Evolutionary conservation across 2,113 vertebrate species (phyloP), one percentile per base, ranked within the genome.

Genomic region (Osmerus eperlanus): DNA sequence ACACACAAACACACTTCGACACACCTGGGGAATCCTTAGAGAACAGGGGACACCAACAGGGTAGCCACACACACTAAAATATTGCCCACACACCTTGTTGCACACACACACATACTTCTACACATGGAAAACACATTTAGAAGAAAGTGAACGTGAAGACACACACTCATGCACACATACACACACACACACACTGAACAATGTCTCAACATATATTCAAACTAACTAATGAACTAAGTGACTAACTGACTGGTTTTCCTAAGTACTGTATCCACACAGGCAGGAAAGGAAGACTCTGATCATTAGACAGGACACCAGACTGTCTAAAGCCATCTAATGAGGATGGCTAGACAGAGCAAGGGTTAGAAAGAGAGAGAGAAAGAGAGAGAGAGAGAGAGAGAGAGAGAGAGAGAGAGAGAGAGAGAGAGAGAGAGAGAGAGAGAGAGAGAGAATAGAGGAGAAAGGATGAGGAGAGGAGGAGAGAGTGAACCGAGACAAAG

Each of bases 361-460:
- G 25, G 7, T 21, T 19, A 6, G 36, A n/a, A 21, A 23, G 65
- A 58, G 14, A 64, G 53, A 54, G 23, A 23, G 23, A 23, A 1
- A 23, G 23, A 23, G 23, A 23, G 23, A 23, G 23, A 23, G 23
- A 23, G 60, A 55, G 41, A 63, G 19, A 65, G 47, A 54, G 70
- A 28, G 19, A 53, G 32, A 16, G 16, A 18, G 23, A 36, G 23
- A 47, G 54, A 75, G 51, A 36, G 51, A 68, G 47, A 68, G 25
- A 19, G 51, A 69, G 59, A 58, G 69, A 56, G 67, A 55, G 67
- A 75, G 62, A n/a, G n/a, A n/a, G n/a, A n/a, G n/a, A n/a, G n/a
- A n/a, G n/a, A 53, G 51, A 59, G 67, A 25, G 61, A 70, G 60
- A 13, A 52, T 32, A 76, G 72, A 61, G 59, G 68, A 63, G 51